These are phyloP conservation scores for Andinoacara biseriatus DNA, from an alignment of 2,113 vertebrate genomes.

Conservation along the genomic window DNA sequence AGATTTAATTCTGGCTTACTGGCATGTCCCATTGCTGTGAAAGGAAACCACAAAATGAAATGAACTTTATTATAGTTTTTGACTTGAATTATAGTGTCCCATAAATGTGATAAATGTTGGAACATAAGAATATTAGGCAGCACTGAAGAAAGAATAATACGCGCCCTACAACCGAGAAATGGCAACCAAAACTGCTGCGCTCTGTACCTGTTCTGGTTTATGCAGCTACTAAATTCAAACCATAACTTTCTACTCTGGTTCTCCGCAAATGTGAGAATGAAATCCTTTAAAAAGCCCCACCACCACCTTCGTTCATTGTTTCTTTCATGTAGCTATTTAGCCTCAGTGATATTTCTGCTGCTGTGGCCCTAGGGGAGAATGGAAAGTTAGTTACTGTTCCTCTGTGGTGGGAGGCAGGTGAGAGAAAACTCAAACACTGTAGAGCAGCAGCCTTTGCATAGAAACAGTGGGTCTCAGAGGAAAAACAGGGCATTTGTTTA, in stretches of 20 bases:
- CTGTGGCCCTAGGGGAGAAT: conserved; percentile 40
- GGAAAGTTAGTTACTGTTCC: conserved; percentile 58
- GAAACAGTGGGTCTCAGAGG: conserved; percentile 68
- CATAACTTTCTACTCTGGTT: conserved; percentile 8
- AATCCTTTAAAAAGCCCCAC: conserved; percentile 8
- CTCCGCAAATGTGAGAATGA: background rate
- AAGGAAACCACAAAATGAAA: background rate
- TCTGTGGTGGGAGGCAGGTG: conserved; percentile 66
- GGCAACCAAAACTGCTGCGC: conserved; percentile 19
- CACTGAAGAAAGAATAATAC: conserved; percentile 14
- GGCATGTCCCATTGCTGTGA: background rate
- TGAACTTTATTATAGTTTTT: background rate
- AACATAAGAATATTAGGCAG: background rate
- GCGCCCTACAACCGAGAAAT: conserved; percentile 13
- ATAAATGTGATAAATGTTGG: background rate
- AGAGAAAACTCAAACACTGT: conserved; percentile 55
- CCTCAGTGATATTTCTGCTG: conserved; percentile 35
- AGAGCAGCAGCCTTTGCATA: conserved; percentile 55
- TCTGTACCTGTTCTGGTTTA: conserved; percentile 35
- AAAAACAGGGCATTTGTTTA: conserved; percentile 66
- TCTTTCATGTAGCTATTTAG: conserved; percentile 25
- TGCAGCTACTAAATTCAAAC: conserved; percentile 13
- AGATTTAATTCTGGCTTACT: background rate
- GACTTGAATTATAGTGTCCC: background rate
- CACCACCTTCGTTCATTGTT: conserved; percentile 14